Conservation (phyloP, 2,888 invertebrate species). For the Octodonta nipae region DNA sequence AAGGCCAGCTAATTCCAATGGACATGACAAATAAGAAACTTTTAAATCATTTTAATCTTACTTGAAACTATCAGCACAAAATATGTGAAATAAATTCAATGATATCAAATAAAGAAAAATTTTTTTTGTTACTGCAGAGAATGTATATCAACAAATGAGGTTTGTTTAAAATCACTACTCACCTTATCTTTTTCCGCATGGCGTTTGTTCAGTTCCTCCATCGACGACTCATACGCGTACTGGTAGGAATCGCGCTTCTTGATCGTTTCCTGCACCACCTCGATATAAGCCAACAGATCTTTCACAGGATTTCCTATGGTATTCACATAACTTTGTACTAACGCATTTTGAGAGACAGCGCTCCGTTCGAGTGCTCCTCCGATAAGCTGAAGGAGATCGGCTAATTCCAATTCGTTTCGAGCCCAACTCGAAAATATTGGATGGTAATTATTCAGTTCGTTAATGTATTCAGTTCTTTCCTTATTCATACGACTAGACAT, state of each 20-base stretch:
- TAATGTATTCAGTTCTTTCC: slow-evolving; percentile 45
- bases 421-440: slow-evolving; percentile 50
- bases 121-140: no score
- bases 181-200: slow-evolving; percentile 51
- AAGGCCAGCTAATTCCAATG: no score
- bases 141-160: no score
- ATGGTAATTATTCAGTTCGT: slow-evolving; percentile 45
- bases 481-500: slow-evolving; percentile 50
- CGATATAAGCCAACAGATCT: slow-evolving; percentile 53
- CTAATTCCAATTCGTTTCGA: slow-evolving; percentile 45
- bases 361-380: slow-evolving; percentile 39
- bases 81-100: no score
- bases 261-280: slow-evolving; percentile 53
- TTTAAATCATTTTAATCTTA: no score
- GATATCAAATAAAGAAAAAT: no score
- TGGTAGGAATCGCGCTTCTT: slow-evolving; percentile 50
- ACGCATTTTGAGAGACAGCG: slow-evolving; percentile 38
- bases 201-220: slow-evolving; percentile 48
- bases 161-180: no score
- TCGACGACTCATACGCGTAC: slow-evolving; percentile 47
- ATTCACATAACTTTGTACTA: slow-evolving; percentile 34
- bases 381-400: slow-evolving; percentile 33
- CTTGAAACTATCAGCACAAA: no score
- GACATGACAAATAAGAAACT: no score
- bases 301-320: slow-evolving; percentile 37